Base-by-base conservation (phyloP, 2,797 vertebrate species). In the Gambusia yucatana region DNA sequence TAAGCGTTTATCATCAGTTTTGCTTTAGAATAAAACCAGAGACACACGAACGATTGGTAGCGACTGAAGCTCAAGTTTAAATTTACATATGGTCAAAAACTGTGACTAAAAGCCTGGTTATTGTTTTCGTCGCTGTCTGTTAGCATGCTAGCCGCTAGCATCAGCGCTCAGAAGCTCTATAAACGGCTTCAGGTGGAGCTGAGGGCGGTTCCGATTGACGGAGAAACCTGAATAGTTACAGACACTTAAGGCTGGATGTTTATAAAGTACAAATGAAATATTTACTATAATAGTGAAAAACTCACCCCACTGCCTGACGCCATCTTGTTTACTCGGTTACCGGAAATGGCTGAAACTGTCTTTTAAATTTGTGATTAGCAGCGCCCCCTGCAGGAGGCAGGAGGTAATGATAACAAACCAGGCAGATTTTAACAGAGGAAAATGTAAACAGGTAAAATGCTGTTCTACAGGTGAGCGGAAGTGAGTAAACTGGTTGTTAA, bases 221-320 rank as follows among this genome's bases (percentile, higher is more conserved):
- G 0, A 14, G 0, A 25, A 0, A 5, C 17, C 0, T 0, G 0
- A 0, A 0, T 0, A 0, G 0, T 14, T 28, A 6, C 63, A 2
- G 0, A 20, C 10, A 36, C 8, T 20, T 1, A 2, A 0, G 2
- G 3, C 44, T 1, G 22, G 2, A 41, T 28, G 8, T 36, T 73
- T 52, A n/a, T 4, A 25, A 47, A 28, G 4, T 4, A 50, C 13
- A n/a, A 39, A 39, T 16, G 0, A 52, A 74, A 3, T 28, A 11
- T 0, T 76, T 22, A 17, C 0, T n/a, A 72, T 55, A 0, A 9
- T 67, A 16, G 28, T 14, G 10, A 9, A 48, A 55, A 44, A 86
- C 95, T 92, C 78, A 96, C 96, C 84, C 94, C 94, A 28, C 96
- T 96, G 33, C 95, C 84, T 0, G 96, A 95, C 92, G 96, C 95